phyloP scores from a whole-genome alignment of 2,888 invertebrate species.

The Harpalus rubripes region DNA sequence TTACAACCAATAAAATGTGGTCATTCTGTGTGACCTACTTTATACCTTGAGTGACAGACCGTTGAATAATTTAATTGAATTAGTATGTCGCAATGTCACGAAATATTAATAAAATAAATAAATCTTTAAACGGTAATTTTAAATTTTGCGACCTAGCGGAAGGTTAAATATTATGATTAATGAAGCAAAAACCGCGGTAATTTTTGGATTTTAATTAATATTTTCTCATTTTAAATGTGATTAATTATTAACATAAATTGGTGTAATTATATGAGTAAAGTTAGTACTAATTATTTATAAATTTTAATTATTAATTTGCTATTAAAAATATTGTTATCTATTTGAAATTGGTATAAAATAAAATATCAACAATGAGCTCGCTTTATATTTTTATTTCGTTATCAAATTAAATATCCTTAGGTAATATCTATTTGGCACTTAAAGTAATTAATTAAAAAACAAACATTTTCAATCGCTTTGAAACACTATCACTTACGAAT shows the following conservation, averaged over 20 bases:
- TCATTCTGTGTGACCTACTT: slow-evolving; percentile 40
- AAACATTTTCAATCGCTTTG: too few species aligned
- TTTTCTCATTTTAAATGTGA: slow-evolving; percentile 5
- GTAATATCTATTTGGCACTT: too few species aligned
- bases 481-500: too few species aligned
- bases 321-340: too few species aligned
- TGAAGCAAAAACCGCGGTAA: background rate
- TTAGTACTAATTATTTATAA: background rate
- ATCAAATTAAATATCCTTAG: too few species aligned
- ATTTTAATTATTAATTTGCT: background rate
- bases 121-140: slow-evolving; percentile 6
- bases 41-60: slow-evolving; percentile 12
- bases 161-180: background rate
- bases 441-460: too few species aligned
- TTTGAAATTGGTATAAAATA: too few species aligned
- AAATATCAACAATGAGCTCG: too few species aligned
- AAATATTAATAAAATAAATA: slow-evolving; percentile 27
- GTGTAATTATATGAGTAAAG: background rate
- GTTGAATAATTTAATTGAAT: slow-evolving; percentile 42
- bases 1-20: slow-evolving; percentile 29
- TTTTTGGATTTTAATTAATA: background rate
- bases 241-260: background rate
- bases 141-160: background rate
- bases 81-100: slow-evolving; percentile 22
- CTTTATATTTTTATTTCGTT: too few species aligned